Evolutionary conservation across 2,113 vertebrate genomes (phyloP).

Genomic region (Trichomycterus rosablanca): DNA sequence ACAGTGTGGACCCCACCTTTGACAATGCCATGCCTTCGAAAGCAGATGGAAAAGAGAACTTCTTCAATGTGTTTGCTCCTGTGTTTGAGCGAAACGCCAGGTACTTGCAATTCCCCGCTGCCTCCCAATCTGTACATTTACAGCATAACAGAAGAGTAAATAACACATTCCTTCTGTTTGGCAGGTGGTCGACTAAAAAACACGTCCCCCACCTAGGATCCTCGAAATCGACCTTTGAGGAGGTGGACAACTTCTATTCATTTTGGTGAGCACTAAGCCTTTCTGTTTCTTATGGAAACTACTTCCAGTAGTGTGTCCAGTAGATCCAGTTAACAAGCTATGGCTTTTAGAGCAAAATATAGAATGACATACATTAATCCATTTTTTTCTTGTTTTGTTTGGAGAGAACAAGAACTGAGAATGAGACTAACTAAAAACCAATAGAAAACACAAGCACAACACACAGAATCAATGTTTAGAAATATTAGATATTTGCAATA

Average conservation of each 20-base stretch:
- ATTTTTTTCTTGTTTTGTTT: too few relatives aligned
- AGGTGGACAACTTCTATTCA: slow-evolving; percentile 95
- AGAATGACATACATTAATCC: too few relatives aligned
- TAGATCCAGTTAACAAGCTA: too few relatives aligned
- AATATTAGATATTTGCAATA: too few relatives aligned
- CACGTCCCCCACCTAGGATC: slow-evolving; percentile 82
- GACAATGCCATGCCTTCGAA: slow-evolving; percentile 91
- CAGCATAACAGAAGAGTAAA: not conserved
- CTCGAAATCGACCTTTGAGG: slow-evolving; percentile 85
- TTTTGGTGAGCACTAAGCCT: slow-evolving; percentile 75
- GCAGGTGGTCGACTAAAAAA: slow-evolving; percentile 91
- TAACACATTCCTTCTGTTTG: not conserved
- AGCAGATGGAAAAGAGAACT: slow-evolving; percentile 91
- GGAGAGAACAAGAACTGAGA: too few relatives aligned
- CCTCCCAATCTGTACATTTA: not conserved
- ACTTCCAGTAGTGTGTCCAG: too few relatives aligned
- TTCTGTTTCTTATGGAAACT: too few relatives aligned
- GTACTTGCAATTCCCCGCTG: slow-evolving; percentile 47
- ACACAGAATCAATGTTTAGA: too few relatives aligned
- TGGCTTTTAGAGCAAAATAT: too few relatives aligned
- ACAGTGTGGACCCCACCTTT: slow-evolving; percentile 96
- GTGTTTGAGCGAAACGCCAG: slow-evolving; percentile 93
- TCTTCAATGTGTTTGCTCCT: slow-evolving; percentile 82
- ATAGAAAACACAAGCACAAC: too few relatives aligned
- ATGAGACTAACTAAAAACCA: too few relatives aligned